Base-by-base conservation (phyloP, 1,140 invertebrate genomes). In the Calosoma granatense region DNA sequence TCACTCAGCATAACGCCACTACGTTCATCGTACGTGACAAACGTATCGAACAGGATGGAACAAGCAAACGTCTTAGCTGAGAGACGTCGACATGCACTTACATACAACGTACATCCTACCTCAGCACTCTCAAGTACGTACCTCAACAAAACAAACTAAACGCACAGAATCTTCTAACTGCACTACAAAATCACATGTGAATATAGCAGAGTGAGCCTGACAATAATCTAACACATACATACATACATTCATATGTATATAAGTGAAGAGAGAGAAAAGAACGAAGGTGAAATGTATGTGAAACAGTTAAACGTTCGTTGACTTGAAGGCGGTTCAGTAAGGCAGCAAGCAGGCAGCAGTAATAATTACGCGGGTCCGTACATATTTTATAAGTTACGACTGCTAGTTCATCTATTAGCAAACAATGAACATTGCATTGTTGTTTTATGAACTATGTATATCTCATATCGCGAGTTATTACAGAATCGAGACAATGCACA, bases 401-500 rank as follows among this genome's bases (percentile, higher is more conserved):
- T 12, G 3, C 9, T 9, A 17, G 15, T 11, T 47, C 41, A 47
- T 47, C 41, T n/a, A 47, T 47, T 17, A 47, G 15, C 41, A 47
- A 47, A 47, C 41, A 47, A 47, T 47, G 41, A 47, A 47, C 15
- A 17, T 47, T 12, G 41, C 6, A 47, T 36, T 47, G 41, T 17
- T 47, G 6, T 47, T 47, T 47, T 47, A 11, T 47, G 6, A 11
- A 47, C 41, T 47, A 47, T n/a, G n/a, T n/a, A n/a, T 47, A 47
- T 47, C 41, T 47, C 41, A 47, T 47, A 47, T 47, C 41, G 6
- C 6, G 41, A 47, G 15, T 47, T 47, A 47, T 17, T 47, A 17
- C 15, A 17, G 41, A 47, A 47, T 47, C 15, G 9, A 11, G 15
- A 47, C 41, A 47, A 47, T 47, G 41, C 41, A 47, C 15, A 47